Evolutionary conservation across 2,888 invertebrate genomes (phyloP).

Genomic region (Mesoligia furuncula): DNA sequence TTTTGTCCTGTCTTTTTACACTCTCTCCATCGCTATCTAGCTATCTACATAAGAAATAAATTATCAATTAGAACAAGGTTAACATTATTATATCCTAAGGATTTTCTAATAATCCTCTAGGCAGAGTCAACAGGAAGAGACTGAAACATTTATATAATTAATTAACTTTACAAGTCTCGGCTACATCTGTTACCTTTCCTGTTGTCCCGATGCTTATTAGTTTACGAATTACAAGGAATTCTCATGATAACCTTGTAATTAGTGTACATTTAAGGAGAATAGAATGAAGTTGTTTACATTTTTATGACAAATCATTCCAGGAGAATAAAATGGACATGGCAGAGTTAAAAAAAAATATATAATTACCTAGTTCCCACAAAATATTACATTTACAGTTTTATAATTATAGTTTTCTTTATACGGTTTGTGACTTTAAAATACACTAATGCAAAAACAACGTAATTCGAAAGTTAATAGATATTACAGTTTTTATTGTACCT

Average conservation of each 20-base stretch:
- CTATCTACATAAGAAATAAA: neutral
- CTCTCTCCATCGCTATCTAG: no score
- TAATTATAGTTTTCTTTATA: no score
- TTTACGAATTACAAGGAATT: neutral
- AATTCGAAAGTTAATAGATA: no score
- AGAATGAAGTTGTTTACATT: neutral
- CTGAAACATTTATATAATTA: slow-evolving; percentile 16
- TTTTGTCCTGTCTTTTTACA: no score
- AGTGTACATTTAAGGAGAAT: neutral
- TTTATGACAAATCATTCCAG: no score
- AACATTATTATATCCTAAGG: neutral
- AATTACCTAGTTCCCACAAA: no score
- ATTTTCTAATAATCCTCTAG: neutral
- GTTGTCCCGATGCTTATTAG: neutral
- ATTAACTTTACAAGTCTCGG: slow-evolving; percentile 12
- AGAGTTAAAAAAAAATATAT: no score
- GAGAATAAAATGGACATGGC: no score
- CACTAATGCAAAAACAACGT: neutral
- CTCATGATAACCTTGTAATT: neutral
- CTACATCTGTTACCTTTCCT: neutral
- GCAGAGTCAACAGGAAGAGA: slow-evolving; percentile 1
- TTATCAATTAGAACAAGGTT: neutral
- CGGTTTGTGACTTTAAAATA: neutral
- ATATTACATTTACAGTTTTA: no score
- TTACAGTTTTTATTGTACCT: no score